These are phyloP conservation scores for Phainopepla nitens DNA, from an alignment of 2,113 vertebrate species.

Conservation along the genomic window DNA sequence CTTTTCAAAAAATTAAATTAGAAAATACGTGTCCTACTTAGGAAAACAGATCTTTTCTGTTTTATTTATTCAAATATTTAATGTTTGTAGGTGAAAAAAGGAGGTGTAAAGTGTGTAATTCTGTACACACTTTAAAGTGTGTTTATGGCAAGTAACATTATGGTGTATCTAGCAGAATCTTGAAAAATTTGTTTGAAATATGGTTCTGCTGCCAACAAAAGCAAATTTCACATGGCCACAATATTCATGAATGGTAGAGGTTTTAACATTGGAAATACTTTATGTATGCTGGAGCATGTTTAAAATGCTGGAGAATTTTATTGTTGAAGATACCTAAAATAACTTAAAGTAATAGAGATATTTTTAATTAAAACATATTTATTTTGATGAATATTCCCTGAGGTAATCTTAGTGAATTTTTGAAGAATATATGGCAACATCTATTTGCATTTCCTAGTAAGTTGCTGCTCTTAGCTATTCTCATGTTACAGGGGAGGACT, in stretches of 20 bases:
- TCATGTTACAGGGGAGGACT: background rate
- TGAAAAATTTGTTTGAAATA: background rate
- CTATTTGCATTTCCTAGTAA: background rate
- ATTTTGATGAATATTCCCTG: background rate
- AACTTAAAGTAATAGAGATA: rapidly evolving
- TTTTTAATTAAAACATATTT: background rate
- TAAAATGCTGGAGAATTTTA: background rate
- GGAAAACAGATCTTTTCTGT: background rate
- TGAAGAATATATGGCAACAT: rapidly evolving
- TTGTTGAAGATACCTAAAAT: background rate
- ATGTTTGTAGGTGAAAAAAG: background rate
- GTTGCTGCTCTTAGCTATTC: background rate
- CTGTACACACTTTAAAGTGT: background rate
- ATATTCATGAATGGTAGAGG: background rate
- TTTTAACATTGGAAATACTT: background rate
- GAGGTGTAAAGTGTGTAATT: background rate
- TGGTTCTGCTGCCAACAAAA: background rate
- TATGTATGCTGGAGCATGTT: background rate
- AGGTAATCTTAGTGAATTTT: background rate
- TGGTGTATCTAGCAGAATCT: background rate
- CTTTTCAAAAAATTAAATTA: background rate
- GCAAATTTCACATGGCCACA: background rate
- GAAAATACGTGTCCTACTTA: background rate
- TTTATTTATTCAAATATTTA: background rate
- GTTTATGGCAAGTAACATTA: background rate